A percentile compares a stretch with the other conserved stretches of the same genome.
These are phyloP conservation scores for Gopherus flavomarginatus DNA, from an alignment of 2,113 vertebrate species.

Conservation along the genomic window DNA sequence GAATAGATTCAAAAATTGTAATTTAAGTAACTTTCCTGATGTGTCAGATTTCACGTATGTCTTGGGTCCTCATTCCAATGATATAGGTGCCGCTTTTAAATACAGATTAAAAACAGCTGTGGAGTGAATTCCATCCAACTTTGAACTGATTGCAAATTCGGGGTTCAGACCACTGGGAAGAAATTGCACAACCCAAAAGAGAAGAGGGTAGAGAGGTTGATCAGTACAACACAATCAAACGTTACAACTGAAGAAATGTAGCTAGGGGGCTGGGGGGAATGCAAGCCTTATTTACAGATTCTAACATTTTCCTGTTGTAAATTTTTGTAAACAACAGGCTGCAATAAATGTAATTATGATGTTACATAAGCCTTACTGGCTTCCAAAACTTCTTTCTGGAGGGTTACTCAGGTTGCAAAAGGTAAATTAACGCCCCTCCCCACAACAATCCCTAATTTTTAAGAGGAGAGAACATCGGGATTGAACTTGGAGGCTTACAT, in stretches of 20 bases:
- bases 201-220: background rate
- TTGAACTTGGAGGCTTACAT: background rate
- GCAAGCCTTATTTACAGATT: background rate
- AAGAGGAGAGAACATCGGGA: background rate
- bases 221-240: fast-evolving
- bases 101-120: background rate
- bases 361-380: fast-evolving
- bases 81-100: background rate
- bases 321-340: background rate
- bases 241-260: background rate
- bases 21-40: background rate
- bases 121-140: background rate
- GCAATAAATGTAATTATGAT: background rate
- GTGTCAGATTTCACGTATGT: background rate
- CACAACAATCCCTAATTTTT: background rate
- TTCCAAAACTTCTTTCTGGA: background rate
- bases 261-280: background rate
- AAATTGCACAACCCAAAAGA: background rate
- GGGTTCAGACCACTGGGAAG: background rate
- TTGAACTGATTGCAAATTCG: background rate
- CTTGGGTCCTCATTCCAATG: background rate
- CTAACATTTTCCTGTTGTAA: slow-evolving; percentile 5
- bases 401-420: background rate
- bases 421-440: fast-evolving
- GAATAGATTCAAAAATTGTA: background rate